Conservation (phyloP, 1,140 invertebrate genomes). For the Chrysoperla carnea region DNA sequence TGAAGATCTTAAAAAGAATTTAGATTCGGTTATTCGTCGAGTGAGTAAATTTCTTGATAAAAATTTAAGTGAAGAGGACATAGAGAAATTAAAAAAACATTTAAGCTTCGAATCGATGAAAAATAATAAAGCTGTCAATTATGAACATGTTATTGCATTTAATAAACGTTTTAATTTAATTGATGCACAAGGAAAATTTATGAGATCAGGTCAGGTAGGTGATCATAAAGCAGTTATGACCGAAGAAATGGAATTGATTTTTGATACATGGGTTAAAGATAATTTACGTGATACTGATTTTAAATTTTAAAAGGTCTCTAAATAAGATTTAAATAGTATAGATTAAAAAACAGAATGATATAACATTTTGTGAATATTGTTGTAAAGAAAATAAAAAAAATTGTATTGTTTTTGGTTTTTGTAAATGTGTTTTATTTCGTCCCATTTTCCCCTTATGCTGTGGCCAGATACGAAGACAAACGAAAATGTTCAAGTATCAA, state of each 20-base stretch:
- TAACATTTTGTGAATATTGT: too few relatives aligned
- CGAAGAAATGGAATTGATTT: constrained; percentile 23
- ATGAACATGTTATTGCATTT: constrained; percentile 13
- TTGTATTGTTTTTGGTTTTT: too few relatives aligned
- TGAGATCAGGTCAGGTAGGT: constrained; percentile 36
- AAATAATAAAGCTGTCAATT: constrained; percentile 16
- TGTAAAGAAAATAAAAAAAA: too few relatives aligned
- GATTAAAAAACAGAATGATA: too few relatives aligned
- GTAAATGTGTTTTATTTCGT: too few relatives aligned
- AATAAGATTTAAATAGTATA: too few relatives aligned
- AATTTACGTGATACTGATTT: constrained; percentile 16
- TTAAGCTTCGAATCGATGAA: constrained; percentile 23
- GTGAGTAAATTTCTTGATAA: constrained; percentile 9
- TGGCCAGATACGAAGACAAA: too few relatives aligned
- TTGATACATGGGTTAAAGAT: constrained; percentile 31
- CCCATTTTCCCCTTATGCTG: too few relatives aligned
- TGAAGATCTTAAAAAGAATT: constrained; percentile 25
- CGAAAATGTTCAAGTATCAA: too few relatives aligned
- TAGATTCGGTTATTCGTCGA: constrained; percentile 5
- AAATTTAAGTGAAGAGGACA: constrained; percentile 2
- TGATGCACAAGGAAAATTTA: constrained; percentile 27
- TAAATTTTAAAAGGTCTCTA: too few relatives aligned
- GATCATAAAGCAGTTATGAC: constrained; percentile 40
- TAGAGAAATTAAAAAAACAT: constrained; percentile 4
- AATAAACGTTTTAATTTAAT: constrained; percentile 20